phyloP scores from a whole-genome alignment of 1,140 invertebrate species.

The Diploscapter pachys region DNA sequence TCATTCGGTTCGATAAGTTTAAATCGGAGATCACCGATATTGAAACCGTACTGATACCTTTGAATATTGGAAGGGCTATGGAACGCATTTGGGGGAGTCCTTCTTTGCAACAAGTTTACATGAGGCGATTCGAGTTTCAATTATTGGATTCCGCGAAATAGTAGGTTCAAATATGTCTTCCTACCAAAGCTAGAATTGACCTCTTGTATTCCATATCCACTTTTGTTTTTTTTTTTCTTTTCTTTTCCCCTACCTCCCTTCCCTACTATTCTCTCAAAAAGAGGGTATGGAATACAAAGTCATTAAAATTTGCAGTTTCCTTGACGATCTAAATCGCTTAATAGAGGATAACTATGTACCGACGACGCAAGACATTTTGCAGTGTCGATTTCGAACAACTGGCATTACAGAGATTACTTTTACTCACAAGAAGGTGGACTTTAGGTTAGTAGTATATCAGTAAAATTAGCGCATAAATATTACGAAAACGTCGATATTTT shows the following conservation, averaged over 20 bases:
- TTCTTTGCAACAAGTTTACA: slow-evolving; percentile 35
- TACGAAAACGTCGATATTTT: background rate
- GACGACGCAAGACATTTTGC: slow-evolving; percentile 91
- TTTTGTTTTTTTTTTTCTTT: too few relatives aligned
- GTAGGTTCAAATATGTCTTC: slow-evolving; percentile 31
- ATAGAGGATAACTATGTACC: slow-evolving; percentile 85
- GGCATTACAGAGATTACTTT: slow-evolving; percentile 58
- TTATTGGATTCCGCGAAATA: slow-evolving; percentile 58
- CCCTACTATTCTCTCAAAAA: background rate
- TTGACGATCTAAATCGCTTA: slow-evolving; percentile 91
- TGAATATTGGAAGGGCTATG: slow-evolving; percentile 26
- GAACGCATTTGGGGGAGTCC: slow-evolving; percentile 50
- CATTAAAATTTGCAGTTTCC: slow-evolving; percentile 70
- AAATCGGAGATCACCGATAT: slow-evolving; percentile 7
- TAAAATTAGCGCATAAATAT: background rate
- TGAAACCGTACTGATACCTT: slow-evolving; percentile 19
- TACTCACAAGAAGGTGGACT: slow-evolving; percentile 52
- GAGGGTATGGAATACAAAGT: background rate
- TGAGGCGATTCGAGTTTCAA: slow-evolving; percentile 17
- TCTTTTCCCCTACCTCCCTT: too few relatives aligned
- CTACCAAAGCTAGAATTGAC: background rate
- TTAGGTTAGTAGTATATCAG: slow-evolving; percentile 27
- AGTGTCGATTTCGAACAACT: slow-evolving; percentile 90
- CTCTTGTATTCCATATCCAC: too few relatives aligned
- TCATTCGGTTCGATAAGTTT: slow-evolving; percentile 20